These are phyloP conservation scores for Formica selysi DNA, from an alignment of 1,140 invertebrate species.

Conservation along the genomic window DNA sequence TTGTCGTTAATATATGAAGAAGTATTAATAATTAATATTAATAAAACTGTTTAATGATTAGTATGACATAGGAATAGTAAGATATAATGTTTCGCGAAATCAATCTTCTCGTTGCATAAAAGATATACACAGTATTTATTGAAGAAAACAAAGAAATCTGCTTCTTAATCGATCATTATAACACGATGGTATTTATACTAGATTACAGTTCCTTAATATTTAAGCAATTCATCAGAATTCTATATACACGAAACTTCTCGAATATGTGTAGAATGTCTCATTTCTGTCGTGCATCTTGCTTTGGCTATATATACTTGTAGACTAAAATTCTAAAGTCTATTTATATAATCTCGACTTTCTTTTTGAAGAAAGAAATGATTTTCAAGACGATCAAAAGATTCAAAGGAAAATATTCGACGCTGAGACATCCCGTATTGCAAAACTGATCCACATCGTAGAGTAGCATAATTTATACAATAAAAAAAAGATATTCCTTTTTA, in stretches of 20 bases:
- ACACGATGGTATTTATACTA: slow-evolving; percentile 56
- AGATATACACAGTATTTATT: slow-evolving; percentile 52
- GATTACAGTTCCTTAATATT: slow-evolving; percentile 54
- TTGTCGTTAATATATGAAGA: background rate
- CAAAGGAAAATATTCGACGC: background rate
- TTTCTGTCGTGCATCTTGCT: background rate
- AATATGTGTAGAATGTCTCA: slow-evolving; percentile 13
- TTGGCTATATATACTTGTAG: background rate
- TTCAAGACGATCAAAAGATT: background rate
- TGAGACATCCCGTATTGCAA: slow-evolving; percentile 3
- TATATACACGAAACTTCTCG: slow-evolving; percentile 45
- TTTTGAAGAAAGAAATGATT: background rate
- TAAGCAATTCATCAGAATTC: slow-evolving; percentile 48
- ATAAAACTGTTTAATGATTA: slow-evolving; percentile 36
- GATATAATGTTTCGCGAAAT: slow-evolving; percentile 18
- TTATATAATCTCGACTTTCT: background rate
- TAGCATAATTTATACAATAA: slow-evolving; percentile 67
- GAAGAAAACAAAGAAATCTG: slow-evolving; percentile 25
- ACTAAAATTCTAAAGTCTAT: background rate
- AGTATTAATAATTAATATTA: slow-evolving; percentile 14
- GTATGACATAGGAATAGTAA: slow-evolving; percentile 2
- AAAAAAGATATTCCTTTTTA: slow-evolving; percentile 62
- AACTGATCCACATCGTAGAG: slow-evolving; percentile 33
- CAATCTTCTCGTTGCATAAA: slow-evolving; percentile 21
- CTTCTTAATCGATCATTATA: slow-evolving; percentile 28